Evolutionary conservation across 2,113 vertebrate species (phyloP).

Genomic region (Menura novaehollandiae): DNA sequence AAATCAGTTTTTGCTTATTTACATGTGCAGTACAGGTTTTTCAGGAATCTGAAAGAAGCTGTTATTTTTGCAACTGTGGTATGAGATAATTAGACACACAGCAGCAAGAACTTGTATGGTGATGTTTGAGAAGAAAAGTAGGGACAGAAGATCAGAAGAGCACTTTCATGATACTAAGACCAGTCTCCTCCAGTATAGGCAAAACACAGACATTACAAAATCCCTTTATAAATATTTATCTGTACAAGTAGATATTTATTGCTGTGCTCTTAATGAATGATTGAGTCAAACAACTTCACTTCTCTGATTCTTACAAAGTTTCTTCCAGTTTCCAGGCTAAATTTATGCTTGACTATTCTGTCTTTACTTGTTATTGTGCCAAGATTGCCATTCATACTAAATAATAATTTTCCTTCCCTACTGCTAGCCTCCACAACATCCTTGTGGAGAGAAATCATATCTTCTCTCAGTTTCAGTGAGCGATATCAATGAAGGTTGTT

Average conservation of each 20-base stretch:
- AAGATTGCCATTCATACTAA: neutral
- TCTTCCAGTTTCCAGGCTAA: neutral
- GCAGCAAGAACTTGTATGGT: neutral
- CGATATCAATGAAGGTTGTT: neutral
- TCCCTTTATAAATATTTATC: neutral
- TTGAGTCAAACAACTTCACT: neutral
- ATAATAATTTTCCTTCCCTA: neutral
- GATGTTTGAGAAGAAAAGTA: neutral
- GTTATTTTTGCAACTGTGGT: neutral
- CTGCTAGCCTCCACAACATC: neutral
- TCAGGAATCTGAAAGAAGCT: neutral
- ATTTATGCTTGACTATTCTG: neutral
- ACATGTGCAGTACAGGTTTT: neutral
- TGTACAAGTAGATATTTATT: neutral
- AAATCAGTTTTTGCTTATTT: neutral
- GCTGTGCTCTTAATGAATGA: neutral
- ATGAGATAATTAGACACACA: neutral
- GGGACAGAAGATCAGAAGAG: neutral
- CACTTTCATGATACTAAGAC: neutral
- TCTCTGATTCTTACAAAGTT: neutral
- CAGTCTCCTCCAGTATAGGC: neutral
- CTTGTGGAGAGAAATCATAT: neutral
- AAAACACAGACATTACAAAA: neutral
- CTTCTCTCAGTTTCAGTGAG: neutral
- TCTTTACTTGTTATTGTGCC: neutral